Base-by-base conservation (phyloP, 2,888 invertebrate genomes). In the Microctonus brassicae region DNA sequence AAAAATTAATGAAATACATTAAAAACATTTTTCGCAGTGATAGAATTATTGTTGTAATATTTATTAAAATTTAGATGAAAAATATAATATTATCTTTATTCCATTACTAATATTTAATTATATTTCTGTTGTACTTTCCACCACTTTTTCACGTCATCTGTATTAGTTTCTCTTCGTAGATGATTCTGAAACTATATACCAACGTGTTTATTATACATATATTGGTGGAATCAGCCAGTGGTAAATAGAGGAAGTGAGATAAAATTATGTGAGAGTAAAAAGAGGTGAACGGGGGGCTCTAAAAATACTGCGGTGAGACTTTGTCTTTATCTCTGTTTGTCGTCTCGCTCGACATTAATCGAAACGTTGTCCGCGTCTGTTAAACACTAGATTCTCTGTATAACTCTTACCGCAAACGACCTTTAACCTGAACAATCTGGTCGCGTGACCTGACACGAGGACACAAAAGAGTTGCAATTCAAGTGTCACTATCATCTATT, bases 351-450 rank as follows among this genome's bases (percentile, higher is more conserved):
- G 64, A 20, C 69, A 67, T 60, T 68, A 62, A 69, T 65, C 73
- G 71, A 71, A 69, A 71, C 52, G 34, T 58, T 67, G 58, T 72
- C 17, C 64, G 70, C 68, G 68, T 62, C 65, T 47, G 68, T 62
- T 42, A 33, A 57, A 64, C 36, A 42, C 42, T 36, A n/a, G 47
- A 26, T 29, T 29, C n/a, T 61, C 9, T 20, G n/a, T 63, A 2
- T n/a, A n/a, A n/a, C 26, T 29, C 24, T 42, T 17, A 22, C 61
- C 34, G n/a, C 64, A 13, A 64, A 64, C 53, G 57, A 39, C 66
- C 57, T 66, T 66, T 66, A 57, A 66, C 66, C 66, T 29, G 57
- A 66, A 66, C 66, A 4, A 24, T 22, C n/a, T 36, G 22, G 13
- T 57, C 34, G 22, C 29, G 63, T 42, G 47, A 47, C 63, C 42